phyloP scores from a whole-genome alignment of 1,140 invertebrate genomes.

The Trichonephila inaurata region DNA sequence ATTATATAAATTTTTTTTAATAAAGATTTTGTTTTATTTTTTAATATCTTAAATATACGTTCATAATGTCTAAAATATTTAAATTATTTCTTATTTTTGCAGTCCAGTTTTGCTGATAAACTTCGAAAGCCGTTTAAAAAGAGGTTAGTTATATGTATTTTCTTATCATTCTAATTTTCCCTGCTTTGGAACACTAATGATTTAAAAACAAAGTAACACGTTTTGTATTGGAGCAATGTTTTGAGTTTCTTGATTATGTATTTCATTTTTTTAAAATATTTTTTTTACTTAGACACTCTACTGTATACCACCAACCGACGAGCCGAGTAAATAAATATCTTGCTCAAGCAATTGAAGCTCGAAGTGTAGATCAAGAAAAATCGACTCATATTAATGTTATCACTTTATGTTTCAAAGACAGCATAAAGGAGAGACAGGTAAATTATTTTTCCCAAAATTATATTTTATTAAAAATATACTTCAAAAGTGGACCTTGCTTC shows the following conservation, averaged over 20 bases:
- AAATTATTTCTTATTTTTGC: constrained; percentile 79
- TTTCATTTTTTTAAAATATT: not conserved
- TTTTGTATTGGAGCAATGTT: no score
- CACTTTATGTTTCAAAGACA: constrained; percentile 91
- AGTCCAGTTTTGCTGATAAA: constrained; percentile 90
- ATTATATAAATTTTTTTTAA: not conserved
- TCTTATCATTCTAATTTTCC: not conserved
- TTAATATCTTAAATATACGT: not conserved
- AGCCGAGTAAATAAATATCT: constrained; percentile 94
- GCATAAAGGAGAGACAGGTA: constrained; percentile 89
- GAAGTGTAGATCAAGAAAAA: constrained; percentile 93
- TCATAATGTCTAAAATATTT: not conserved
- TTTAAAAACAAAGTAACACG: no score
- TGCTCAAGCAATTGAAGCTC: constrained; percentile 93
- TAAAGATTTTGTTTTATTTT: not conserved
- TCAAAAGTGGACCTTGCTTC: no score
- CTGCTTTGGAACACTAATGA: no score
- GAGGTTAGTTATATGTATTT: constrained; percentile 81
- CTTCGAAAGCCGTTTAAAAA: constrained; percentile 93
- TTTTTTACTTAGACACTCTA: constrained; percentile 70
- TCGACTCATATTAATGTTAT: constrained; percentile 91
- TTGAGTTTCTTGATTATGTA: not conserved
- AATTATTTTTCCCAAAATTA: no score
- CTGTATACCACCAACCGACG: constrained; percentile 78
- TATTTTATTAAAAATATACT: no score